Percentiles rank a stretch among this genome's conserved stretches.
Evolutionary conservation across 2,113 vertebrate genomes (phyloP).

Genomic region (Salvelinus alpinus): DNA sequence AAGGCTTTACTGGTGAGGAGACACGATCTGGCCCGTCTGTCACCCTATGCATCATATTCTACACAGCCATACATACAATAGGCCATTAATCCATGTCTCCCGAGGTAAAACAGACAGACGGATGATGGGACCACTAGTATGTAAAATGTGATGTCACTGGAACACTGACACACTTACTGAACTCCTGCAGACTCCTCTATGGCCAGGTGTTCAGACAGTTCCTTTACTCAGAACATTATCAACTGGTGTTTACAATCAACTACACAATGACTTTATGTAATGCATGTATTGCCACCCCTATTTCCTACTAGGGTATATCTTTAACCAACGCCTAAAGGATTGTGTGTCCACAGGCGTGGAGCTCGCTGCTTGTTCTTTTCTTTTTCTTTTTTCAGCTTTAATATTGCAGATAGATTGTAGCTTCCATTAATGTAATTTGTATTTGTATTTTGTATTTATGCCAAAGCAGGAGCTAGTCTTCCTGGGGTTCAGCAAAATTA

Average conservation of each 20-base stretch:
- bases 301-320: no score
- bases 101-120: constrained; percentile 68
- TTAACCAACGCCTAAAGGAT: no score
- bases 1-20: constrained; percentile 80
- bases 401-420: no score
- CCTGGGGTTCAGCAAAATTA: no score
- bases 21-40: constrained; percentile 79
- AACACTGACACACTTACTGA: background rate
- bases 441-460: no score
- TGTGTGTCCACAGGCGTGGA: no score
- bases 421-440: no score
- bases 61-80: constrained; percentile 66
- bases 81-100: constrained; percentile 76
- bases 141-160: background rate
- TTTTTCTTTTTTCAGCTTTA: no score
- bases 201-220: constrained; percentile 85
- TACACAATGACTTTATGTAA: constrained; percentile 93
- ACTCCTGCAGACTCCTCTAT: constrained; percentile 28
- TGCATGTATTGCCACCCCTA: constrained; percentile 70
- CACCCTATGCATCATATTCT: constrained; percentile 71
- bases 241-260: constrained; percentile 98
- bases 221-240: constrained; percentile 92
- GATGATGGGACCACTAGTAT: constrained; percentile 33
- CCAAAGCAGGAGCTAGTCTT: no score
- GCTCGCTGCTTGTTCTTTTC: no score